Evolutionary conservation across 2,113 vertebrate species (phyloP).

Genomic region (Glaucidium brasilianum): DNA sequence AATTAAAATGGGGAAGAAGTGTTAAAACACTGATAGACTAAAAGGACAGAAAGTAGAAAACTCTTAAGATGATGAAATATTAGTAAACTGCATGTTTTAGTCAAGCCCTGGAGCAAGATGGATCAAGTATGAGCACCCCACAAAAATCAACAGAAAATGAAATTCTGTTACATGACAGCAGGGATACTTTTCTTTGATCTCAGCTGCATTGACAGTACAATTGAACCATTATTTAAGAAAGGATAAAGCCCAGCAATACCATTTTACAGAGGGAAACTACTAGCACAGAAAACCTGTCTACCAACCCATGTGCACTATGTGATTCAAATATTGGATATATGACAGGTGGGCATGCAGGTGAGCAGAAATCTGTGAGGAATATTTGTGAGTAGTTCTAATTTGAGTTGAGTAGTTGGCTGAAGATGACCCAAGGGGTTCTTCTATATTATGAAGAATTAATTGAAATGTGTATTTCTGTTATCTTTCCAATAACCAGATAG

Average conservation of each 20-base stretch:
- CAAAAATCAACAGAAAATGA: background rate
- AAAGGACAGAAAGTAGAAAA: background rate
- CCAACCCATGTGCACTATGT: background rate
- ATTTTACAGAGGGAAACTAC: background rate
- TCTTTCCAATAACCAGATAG: slow-evolving; percentile 24
- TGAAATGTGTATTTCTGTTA: slow-evolving; percentile 49
- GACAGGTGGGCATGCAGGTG: background rate
- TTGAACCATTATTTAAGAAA: background rate
- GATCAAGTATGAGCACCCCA: background rate
- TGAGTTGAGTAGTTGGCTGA: background rate
- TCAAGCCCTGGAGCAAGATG: background rate
- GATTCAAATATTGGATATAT: background rate
- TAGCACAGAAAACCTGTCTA: background rate
- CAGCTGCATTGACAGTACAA: background rate
- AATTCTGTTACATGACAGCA: background rate
- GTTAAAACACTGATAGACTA: background rate
- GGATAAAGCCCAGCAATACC: background rate
- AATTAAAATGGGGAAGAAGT: background rate
- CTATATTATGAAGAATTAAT: slow-evolving; percentile 41
- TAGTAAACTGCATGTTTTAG: background rate
- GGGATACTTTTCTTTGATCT: background rate
- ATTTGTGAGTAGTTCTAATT: slow-evolving; percentile 2
- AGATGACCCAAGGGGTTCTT: slow-evolving; percentile 1
- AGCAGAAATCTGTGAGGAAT: background rate
- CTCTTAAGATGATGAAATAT: background rate